These are phyloP conservation scores for Anarsia innoxiella DNA, from an alignment of 2,888 invertebrate genomes.

Conservation along the genomic window DNA sequence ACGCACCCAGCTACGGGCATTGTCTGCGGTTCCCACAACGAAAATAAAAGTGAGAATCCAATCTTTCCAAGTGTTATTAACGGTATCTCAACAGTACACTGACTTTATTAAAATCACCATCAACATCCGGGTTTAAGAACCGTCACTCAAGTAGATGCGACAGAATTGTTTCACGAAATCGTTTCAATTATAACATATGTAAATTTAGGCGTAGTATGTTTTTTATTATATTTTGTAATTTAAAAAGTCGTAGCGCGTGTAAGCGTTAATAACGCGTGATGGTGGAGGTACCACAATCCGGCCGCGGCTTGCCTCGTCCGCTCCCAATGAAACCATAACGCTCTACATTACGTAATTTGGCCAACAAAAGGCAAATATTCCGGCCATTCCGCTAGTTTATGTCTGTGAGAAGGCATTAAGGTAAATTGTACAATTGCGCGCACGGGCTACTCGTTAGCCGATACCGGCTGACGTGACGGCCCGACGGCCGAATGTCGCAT, in stretches of 20 bases:
- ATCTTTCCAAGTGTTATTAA: slow-evolving; percentile 46
- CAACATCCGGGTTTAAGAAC: slow-evolving; percentile 54
- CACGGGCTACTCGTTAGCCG: slow-evolving; percentile 70
- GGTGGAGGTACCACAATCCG: too few species aligned
- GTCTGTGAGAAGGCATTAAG: slow-evolving; percentile 62
- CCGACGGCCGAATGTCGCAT: slow-evolving; percentile 57
- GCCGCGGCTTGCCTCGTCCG: slow-evolving; percentile 5
- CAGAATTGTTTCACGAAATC: slow-evolving; percentile 22
- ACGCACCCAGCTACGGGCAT: slow-evolving; percentile 26
- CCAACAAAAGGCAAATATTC: slow-evolving; percentile 63
- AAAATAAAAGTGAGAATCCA: slow-evolving; percentile 68
- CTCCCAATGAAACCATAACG: slow-evolving; percentile 63
- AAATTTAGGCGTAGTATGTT: slow-evolving; percentile 24
- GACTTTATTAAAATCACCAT: slow-evolving; percentile 52
- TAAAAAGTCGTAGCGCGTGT: slow-evolving; percentile 17
- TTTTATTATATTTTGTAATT: slow-evolving; percentile 16
- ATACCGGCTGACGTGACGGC: slow-evolving; percentile 50
- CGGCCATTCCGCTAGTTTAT: slow-evolving; percentile 61
- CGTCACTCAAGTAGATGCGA: slow-evolving; percentile 33
- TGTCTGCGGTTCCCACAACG: slow-evolving; percentile 44
- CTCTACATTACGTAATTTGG: slow-evolving; percentile 60
- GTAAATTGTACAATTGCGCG: slow-evolving; percentile 70
- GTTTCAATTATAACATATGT: slow-evolving; percentile 29
- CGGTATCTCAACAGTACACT: slow-evolving; percentile 52
- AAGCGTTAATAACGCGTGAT: slow-evolving; percentile 11